These are phyloP conservation scores for Apodemus agrarius DNA, from an alignment of 2,797 vertebrate genomes.

Conservation along the genomic window DNA sequence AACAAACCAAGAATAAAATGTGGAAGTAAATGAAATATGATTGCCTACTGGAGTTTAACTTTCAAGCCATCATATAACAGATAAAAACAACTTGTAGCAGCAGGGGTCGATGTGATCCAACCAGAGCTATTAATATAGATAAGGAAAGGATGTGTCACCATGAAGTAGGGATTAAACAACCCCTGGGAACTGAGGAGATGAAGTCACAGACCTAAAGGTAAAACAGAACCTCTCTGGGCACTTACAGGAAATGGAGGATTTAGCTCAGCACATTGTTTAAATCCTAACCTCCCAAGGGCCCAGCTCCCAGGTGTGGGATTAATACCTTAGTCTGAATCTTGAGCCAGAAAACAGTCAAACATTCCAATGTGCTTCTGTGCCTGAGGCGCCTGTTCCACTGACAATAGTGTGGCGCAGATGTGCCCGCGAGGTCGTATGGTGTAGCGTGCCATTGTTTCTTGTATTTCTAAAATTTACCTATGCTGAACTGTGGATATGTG, in stretches of 20 bases:
- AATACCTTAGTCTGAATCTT: not conserved
- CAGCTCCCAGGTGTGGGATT: not conserved
- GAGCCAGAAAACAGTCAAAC: not conserved
- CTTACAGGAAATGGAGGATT: conserved; percentile 23
- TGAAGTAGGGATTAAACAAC: not conserved
- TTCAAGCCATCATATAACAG: conserved; percentile 20
- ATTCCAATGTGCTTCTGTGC: not conserved
- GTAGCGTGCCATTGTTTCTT: not conserved
- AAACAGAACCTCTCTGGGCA: conserved; percentile 44
- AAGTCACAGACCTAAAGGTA: not conserved
- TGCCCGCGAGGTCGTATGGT: not conserved
- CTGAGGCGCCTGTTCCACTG: not conserved
- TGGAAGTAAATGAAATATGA: conserved; percentile 20
- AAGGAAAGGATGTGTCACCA: conserved; percentile 34
- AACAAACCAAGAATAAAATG: not conserved
- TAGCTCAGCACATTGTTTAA: conserved; percentile 1
- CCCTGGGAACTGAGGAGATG: not conserved
- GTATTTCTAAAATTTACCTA: not conserved
- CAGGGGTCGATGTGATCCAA: conserved; percentile 13
- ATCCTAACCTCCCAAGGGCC: not conserved
- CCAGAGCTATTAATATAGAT: conserved; percentile 51
- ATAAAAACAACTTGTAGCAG: conserved; percentile 34
- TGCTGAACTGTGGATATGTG: not conserved
- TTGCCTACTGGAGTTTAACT: conserved; percentile 41
- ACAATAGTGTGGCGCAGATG: not conserved